Base-by-base conservation (phyloP, 2,113 vertebrate species). In the Lophura nycthemera region DNA sequence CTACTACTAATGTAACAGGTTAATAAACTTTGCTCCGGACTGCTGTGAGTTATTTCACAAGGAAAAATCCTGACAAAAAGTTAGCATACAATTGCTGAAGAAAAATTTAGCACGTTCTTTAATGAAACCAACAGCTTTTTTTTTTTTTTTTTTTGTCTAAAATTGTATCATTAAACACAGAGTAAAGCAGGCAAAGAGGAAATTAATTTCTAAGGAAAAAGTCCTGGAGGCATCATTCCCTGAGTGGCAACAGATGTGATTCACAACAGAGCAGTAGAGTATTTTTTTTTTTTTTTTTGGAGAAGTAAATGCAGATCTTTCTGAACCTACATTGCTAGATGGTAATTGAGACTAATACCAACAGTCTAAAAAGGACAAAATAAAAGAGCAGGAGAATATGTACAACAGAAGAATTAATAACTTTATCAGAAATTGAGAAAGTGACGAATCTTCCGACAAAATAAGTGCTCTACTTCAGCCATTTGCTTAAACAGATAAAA, bases 111-210 rank as follows among this genome's bases (percentile, higher is more conserved):
- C 36, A 50, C 27, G 69, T 42, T 93, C 69, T 94, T 86, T 86
- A 92, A 79, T 42, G 71, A 89, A 88, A 43, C 17, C 78, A 86
- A 82, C 42, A 76, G 76, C 30, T 57, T 8, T n/a, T 57, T 32
- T 12, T 24, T 40, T 40, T 40, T 6, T 21, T 21, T 27, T 20
- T 21, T 3, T 4, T 3, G 20, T 70, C 72, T 24, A 21, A 50
- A 83, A 50, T 63, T 88, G 76, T 95, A 95, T 90, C 95, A 95
- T 97, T 97, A 96, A 97, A 97, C 92, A 97, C 91, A 96, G 92
- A 97, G 94, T 88, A 93, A 95, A 97, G 91, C 83, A 92, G 86
- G 90, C 92, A 95, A 88, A 91, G 66, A 92, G 83, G 94, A 97
- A 96, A 96, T 94, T 78, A 96, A 93, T 92, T 93, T 96, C 86